phyloP scores from a whole-genome alignment of 2,888 invertebrate species.

The Mythimna ferrago region DNA sequence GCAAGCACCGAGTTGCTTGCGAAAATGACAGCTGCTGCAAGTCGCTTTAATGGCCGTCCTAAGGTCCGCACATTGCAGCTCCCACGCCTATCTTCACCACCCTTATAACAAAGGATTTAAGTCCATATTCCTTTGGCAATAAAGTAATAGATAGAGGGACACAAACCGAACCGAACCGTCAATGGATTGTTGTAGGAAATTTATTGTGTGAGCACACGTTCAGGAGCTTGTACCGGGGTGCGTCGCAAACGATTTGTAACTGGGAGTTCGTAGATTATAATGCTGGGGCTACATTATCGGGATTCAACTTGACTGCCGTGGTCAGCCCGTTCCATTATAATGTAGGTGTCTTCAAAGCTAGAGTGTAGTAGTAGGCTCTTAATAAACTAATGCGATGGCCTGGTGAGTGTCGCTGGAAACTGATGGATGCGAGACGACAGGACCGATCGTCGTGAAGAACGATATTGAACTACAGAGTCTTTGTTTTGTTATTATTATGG shows the following conservation, averaged over 20 bases:
- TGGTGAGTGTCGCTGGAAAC: no score
- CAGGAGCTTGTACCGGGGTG: slow-evolving; percentile 49
- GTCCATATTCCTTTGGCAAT: slow-evolving; percentile 41
- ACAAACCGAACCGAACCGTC: slow-evolving; percentile 63
- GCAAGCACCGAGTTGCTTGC: slow-evolving; percentile 66
- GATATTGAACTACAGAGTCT: no score
- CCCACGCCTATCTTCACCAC: slow-evolving; percentile 36
- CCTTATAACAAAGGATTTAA: slow-evolving; percentile 51
- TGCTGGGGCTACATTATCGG: no score
- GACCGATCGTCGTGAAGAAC: no score
- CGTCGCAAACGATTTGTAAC: slow-evolving; percentile 51
- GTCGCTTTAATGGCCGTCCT: slow-evolving; percentile 75
- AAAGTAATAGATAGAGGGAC: slow-evolving; percentile 58
- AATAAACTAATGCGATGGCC: no score
- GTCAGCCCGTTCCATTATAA: no score
- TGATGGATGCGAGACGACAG: no score
- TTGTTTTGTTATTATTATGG: no score
- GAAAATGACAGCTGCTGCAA: slow-evolving; percentile 82
- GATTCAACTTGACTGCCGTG: no score
- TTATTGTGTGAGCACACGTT: slow-evolving; percentile 61
- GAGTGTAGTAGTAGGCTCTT: no score
- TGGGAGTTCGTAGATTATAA: slow-evolving; percentile 30
- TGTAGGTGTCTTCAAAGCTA: no score
- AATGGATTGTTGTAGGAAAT: slow-evolving; percentile 63
- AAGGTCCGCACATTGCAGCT: slow-evolving; percentile 57